phyloP scores from a whole-genome alignment of 1,140 invertebrate genomes.

The Drosophila pectinifera region DNA sequence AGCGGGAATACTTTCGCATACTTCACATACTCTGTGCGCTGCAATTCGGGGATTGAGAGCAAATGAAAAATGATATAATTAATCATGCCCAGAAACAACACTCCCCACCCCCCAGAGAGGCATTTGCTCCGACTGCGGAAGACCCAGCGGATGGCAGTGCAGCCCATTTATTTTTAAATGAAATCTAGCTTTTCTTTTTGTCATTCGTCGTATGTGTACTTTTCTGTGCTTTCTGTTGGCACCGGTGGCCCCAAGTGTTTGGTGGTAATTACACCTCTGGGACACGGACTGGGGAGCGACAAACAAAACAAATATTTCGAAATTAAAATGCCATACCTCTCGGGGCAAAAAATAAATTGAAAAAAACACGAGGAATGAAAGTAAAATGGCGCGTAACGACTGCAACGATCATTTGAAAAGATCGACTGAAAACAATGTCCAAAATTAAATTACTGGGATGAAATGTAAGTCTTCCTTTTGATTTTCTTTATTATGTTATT shows the following conservation, averaged over 20 bases:
- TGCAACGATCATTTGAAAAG: conserved; percentile 23
- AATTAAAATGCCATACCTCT: conserved; percentile 39
- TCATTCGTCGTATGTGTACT: conserved; percentile 13
- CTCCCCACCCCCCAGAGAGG: conserved; percentile 2
- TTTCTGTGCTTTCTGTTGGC: conserved; percentile 54
- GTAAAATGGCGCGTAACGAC: conserved; percentile 58
- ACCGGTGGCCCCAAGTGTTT: conserved; percentile 58
- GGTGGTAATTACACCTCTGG: conserved; percentile 67
- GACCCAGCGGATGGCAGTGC: conserved; percentile 35
- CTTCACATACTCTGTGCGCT: conserved; percentile 98
- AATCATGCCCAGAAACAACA: conserved; percentile 40
- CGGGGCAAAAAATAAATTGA: conserved; percentile 18
- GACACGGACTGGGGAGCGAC: conserved; percentile 17
- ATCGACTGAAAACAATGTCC: background rate
- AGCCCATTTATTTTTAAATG: conserved; percentile 55
- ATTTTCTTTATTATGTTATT: too few species aligned
- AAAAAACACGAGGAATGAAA: conserved; percentile 29
- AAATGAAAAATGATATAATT: conserved; percentile 44
- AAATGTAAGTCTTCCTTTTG: too few species aligned
- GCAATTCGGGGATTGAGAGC: conserved; percentile 87
- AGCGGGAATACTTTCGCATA: conserved; percentile 98
- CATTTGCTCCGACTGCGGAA: conserved; percentile 23
- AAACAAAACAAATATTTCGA: conserved; percentile 58
- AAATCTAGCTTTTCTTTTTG: conserved; percentile 40
- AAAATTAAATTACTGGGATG: background rate